Conservation (phyloP, 2,113 vertebrate species). For the Etheostoma spectabile region DNA sequence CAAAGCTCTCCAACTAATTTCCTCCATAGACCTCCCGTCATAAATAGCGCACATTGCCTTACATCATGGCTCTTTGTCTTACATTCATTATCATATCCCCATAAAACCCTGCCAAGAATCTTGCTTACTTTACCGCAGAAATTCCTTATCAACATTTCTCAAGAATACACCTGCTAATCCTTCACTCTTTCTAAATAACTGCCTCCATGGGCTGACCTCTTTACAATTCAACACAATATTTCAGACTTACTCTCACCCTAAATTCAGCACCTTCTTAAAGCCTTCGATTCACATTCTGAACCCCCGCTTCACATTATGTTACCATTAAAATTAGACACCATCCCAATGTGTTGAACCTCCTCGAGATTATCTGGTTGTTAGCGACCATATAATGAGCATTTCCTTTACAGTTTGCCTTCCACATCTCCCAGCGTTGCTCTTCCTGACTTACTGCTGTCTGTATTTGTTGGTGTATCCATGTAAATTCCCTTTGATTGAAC, state of each 20-base stretch:
- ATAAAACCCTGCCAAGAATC: slow-evolving; percentile 60
- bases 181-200: slow-evolving; percentile 55
- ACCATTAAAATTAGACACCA: slow-evolving; percentile 13
- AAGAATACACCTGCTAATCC: slow-evolving; percentile 75
- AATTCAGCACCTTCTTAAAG: slow-evolving; percentile 37
- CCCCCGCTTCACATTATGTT: slow-evolving; percentile 37
- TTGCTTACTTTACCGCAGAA: slow-evolving; percentile 54
- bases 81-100: slow-evolving; percentile 67
- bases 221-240: slow-evolving; percentile 60
- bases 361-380: slow-evolving; percentile 18
- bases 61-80: slow-evolving; percentile 64
- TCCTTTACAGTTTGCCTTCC: not conserved
- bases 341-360: not conserved
- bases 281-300: slow-evolving; percentile 51
- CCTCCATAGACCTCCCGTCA: slow-evolving; percentile 62
- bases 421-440: not conserved
- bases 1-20: slow-evolving; percentile 61
- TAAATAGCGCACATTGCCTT: slow-evolving; percentile 64
- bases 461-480: slow-evolving; percentile 51
- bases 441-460: slow-evolving; percentile 29
- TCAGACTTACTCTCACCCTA: slow-evolving; percentile 62
- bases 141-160: slow-evolving; percentile 65
- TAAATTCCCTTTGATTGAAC: slow-evolving; percentile 50
- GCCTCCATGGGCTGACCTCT: slow-evolving; percentile 49
- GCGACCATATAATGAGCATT: slow-evolving; percentile 13